A percentile compares a stretch with the other conserved stretches of the same genome.
Evolutionary conservation across 2,888 invertebrate genomes (phyloP).

Genomic region (Zygaena filipendulae): DNA sequence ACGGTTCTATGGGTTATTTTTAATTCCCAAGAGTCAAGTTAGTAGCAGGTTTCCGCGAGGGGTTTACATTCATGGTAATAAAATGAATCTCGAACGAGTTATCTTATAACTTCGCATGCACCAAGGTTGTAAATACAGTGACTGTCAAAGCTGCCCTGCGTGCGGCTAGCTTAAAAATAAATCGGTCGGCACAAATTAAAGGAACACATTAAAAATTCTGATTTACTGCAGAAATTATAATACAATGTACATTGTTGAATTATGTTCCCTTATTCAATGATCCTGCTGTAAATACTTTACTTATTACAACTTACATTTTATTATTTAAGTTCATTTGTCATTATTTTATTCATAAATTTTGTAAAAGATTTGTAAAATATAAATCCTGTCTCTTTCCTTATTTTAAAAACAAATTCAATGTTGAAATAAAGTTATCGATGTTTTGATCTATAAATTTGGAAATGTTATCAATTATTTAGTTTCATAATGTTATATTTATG

Average conservation of each 20-base stretch:
- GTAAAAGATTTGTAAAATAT: no score
- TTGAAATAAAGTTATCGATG: no score
- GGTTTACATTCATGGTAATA: no score
- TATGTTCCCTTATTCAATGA: slow-evolving; percentile 33
- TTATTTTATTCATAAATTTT: slow-evolving; percentile 8
- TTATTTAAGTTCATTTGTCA: slow-evolving; percentile 16
- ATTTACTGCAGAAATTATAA: slow-evolving; percentile 48
- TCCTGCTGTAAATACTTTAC: slow-evolving; percentile 22
- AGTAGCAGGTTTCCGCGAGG: no score
- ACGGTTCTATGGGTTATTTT: no score
- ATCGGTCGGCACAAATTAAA: slow-evolving; percentile 41
- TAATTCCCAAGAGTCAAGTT: no score
- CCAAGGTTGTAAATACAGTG: slow-evolving; percentile 27
- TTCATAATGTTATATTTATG: no score
- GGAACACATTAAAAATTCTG: slow-evolving; percentile 38
- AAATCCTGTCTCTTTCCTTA: no score
- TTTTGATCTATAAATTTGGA: no score
- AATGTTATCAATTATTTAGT: no score
- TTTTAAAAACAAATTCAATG: no score
- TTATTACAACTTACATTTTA: slow-evolving; percentile 27
- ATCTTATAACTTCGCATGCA: background rate
- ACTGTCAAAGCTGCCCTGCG: slow-evolving; percentile 25
- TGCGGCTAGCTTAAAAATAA: slow-evolving; percentile 33
- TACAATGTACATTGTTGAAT: slow-evolving; percentile 34
- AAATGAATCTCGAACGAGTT: no score